Percentiles rank a stretch among this genome's conserved stretches.
Evolutionary conservation across 1,140 invertebrate genomes (phyloP).

Genomic region (Chrysomallon squamiferum): DNA sequence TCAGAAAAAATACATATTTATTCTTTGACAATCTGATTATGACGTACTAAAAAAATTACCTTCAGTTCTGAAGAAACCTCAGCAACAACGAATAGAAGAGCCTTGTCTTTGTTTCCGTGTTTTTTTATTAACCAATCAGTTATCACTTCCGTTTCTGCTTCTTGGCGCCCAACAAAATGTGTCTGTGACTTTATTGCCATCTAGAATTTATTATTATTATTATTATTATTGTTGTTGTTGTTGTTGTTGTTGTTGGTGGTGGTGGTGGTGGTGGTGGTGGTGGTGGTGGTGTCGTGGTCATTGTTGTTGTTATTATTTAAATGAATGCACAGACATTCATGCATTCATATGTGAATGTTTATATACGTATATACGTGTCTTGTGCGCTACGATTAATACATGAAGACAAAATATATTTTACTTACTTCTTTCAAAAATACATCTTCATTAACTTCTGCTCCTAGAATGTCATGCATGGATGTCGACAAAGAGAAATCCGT

Average conservation of each 20-base stretch:
- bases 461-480: slow-evolving; percentile 1
- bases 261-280: too few species aligned
- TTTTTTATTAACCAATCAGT: slow-evolving; percentile 38
- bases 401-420: background rate
- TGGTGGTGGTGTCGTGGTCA: too few species aligned
- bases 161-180: slow-evolving; percentile 46
- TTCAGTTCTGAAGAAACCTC: slow-evolving; percentile 41
- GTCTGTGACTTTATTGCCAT: slow-evolving; percentile 45
- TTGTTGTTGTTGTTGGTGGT: too few species aligned
- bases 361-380: too few species aligned
- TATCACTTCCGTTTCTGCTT: slow-evolving; percentile 50
- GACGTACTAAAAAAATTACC: too few species aligned
- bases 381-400: too few species aligned
- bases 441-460: background rate
- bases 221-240: background rate
- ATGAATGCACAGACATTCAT: too few species aligned
- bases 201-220: slow-evolving; percentile 15
- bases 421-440: slow-evolving; percentile 1
- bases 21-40: too few species aligned
- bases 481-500: background rate
- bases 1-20: too few species aligned
- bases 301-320: background rate
- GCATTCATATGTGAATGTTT: background rate
- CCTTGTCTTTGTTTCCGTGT: slow-evolving; percentile 43
- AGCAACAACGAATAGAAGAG: slow-evolving; percentile 46